Conservation (phyloP, 2,888 invertebrate species). For the Tolmerus cingulatus region DNA sequence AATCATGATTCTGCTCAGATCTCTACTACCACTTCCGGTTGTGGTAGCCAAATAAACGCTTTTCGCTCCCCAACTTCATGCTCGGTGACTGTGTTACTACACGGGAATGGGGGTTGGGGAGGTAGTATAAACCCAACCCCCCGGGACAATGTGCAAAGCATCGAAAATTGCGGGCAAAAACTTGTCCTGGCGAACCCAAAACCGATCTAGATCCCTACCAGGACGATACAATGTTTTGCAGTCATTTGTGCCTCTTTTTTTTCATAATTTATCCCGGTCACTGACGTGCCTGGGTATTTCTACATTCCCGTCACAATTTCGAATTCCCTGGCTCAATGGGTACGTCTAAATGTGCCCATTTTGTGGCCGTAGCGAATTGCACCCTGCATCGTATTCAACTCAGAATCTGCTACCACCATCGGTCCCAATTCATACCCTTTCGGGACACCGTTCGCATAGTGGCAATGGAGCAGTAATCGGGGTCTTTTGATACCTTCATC, state of each 20-base stretch:
- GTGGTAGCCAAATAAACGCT: not conserved
- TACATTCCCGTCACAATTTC: conserved; percentile 8
- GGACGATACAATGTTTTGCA: not conserved
- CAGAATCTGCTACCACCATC: not conserved
- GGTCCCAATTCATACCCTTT: not conserved
- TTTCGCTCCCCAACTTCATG: not conserved
- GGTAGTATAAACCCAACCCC: not conserved
- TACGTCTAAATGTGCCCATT: not conserved
- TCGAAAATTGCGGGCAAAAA: not conserved
- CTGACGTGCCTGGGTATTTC: not conserved
- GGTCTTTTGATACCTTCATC: not conserved
- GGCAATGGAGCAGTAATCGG: not conserved
- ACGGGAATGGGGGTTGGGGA: not conserved
- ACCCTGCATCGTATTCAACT: not conserved
- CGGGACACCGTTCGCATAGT: not conserved
- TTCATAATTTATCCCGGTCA: not conserved
- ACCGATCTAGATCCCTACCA: not conserved
- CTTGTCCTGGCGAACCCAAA: not conserved
- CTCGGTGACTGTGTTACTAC: not conserved
- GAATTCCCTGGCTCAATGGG: not conserved
- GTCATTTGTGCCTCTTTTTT: not conserved
- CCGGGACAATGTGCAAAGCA: not conserved
- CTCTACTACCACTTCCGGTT: not conserved
- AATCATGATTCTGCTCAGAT: not conserved
- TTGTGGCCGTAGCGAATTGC: not conserved